Conservation (phyloP, 1,140 invertebrate species). For the Aphis craccivora region DNA sequence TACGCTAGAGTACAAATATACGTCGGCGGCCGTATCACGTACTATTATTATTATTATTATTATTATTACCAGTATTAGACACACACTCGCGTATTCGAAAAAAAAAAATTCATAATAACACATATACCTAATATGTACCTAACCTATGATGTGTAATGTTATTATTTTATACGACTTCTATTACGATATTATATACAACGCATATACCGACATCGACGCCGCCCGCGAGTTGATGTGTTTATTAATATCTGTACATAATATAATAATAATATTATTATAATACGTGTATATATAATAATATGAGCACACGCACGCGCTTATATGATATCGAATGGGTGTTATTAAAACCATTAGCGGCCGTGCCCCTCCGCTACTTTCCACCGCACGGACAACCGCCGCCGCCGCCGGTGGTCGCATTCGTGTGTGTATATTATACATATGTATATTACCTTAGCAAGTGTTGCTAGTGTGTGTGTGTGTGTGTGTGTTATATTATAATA, state of each 20-base stretch:
- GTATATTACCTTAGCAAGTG: background rate
- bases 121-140: background rate
- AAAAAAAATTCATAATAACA: background rate
- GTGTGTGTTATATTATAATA: background rate
- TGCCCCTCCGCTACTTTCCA: background rate
- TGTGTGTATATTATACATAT: background rate
- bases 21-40: background rate
- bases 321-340: conserved; percentile 36
- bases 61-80: background rate
- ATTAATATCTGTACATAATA: conserved; percentile 5
- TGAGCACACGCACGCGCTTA: background rate
- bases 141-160: background rate
- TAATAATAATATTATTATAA: background rate
- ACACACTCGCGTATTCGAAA: background rate
- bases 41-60: conserved; percentile 7
- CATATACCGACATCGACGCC: background rate
- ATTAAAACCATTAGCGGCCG: conserved; percentile 56
- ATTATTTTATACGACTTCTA: conserved; percentile 31
- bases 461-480: background rate
- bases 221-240: conserved; percentile 43
- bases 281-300: background rate
- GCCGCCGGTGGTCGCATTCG: conserved; percentile 31
- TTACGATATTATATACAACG: background rate
- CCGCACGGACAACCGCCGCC: background rate
- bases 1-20: background rate